A percentile compares a stretch with the other conserved stretches of the same genome.
These are phyloP conservation scores for Sebastes miniatus DNA, from an alignment of 2,797 vertebrate species.

Conservation along the genomic window DNA sequence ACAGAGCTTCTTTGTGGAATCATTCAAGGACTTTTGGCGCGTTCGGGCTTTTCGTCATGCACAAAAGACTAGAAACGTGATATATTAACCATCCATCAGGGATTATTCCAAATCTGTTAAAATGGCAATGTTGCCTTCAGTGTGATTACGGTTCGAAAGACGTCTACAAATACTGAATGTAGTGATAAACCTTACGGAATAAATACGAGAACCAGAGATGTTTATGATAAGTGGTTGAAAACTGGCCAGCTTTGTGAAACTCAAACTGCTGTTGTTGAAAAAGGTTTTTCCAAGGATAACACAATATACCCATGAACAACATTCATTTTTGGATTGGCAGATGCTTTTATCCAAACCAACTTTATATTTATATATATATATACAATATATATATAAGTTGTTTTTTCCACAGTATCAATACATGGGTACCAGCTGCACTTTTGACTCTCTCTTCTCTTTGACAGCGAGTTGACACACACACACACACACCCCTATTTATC, in stretches of 20 bases:
- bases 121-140: not conserved
- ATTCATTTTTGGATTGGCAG: not conserved
- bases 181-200: not conserved
- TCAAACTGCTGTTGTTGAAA: not conserved
- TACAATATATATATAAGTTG: too few species aligned
- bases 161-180: not conserved
- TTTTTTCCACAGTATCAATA: too few species aligned
- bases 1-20: constrained; percentile 2
- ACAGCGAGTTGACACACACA: too few species aligned
- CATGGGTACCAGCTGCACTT: too few species aligned
- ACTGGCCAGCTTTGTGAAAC: not conserved
- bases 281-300: not conserved
- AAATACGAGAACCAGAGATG: constrained; percentile 5
- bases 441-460: too few species aligned
- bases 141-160: not conserved
- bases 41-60: not conserved
- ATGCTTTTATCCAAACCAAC: not conserved
- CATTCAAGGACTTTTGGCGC: constrained; percentile 8
- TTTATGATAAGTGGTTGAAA: constrained; percentile 1
- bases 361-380: not conserved
- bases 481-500: too few species aligned
- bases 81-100: not conserved
- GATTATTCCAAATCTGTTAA: constrained; percentile 16
- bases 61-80: not conserved
- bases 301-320: not conserved